Conservation (phyloP, 2,797 vertebrate species). For the Danio jaintianensis region DNA sequence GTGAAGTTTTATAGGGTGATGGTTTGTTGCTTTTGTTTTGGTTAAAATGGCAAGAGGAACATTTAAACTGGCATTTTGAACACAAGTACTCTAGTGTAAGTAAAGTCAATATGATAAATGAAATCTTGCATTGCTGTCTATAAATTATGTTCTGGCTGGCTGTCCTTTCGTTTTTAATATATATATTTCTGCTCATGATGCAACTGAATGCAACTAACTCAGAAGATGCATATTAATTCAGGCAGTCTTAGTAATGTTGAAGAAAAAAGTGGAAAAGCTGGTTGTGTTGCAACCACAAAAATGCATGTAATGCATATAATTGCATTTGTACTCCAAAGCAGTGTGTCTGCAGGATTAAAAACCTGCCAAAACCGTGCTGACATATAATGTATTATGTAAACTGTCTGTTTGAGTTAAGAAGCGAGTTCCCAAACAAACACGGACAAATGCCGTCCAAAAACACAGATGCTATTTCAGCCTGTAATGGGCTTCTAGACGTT, state of each 20-base stretch:
- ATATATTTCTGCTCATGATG: not conserved
- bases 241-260: not conserved
- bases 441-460: conserved; percentile 32
- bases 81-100: not conserved
- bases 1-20: conserved; percentile 27
- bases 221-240: conserved; percentile 18
- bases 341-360: not conserved
- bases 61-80: not conserved
- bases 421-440: conserved; percentile 14
- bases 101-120: not conserved
- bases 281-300: not conserved
- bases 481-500: conserved; percentile 41
- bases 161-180: not conserved
- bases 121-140: too few species aligned
- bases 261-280: not conserved
- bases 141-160: too few species aligned
- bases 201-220: conserved; percentile 6
- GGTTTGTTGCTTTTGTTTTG: conserved; percentile 13
- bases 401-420: conserved; percentile 49
- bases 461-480: conserved; percentile 40
- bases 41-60: not conserved
- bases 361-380: conserved; percentile 1
- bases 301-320: conserved; percentile 1
- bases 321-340: not conserved
- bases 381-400: conserved; percentile 33